These are phyloP conservation scores for Lapara coniferarum DNA, from an alignment of 2,888 invertebrate genomes.

Conservation along the genomic window DNA sequence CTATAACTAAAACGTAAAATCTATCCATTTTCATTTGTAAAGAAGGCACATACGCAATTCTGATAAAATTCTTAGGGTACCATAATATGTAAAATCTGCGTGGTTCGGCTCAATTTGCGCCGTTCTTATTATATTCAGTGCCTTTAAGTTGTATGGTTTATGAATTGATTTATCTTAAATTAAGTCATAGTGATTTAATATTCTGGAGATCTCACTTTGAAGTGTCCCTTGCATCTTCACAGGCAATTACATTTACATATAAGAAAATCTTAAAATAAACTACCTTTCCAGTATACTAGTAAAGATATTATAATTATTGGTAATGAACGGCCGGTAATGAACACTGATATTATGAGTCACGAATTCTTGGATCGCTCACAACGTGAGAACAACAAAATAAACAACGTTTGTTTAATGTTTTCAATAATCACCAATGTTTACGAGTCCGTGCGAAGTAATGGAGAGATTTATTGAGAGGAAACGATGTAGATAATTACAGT, in stretches of 20 bases:
- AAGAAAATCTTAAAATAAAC: not conserved
- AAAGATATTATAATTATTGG: not conserved
- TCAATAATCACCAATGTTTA: not conserved
- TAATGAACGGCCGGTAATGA: not conserved
- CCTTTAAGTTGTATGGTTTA: not conserved
- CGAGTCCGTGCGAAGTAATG: not conserved
- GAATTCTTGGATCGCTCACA: not conserved
- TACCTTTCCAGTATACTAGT: not conserved
- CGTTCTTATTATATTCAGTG: not conserved
- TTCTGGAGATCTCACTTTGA: not conserved
- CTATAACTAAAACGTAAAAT: too few species aligned
- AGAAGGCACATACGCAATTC: not conserved
- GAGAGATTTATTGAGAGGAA: not conserved
- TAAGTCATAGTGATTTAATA: not conserved
- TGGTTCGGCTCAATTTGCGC: too few species aligned
- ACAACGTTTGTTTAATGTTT: slow-evolving; percentile 17
- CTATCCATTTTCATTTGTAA: too few species aligned
- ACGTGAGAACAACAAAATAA: slow-evolving; percentile 1
- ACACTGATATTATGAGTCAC: not conserved
- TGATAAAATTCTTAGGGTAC: not conserved
- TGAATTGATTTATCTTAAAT: not conserved
- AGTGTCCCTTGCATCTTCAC: not conserved
- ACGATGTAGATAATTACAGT: not conserved
- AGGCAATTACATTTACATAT: not conserved
- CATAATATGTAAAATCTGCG: too few species aligned